Conservation (phyloP, 2,888 invertebrate genomes). For the Ametastegia equiseti region DNA sequence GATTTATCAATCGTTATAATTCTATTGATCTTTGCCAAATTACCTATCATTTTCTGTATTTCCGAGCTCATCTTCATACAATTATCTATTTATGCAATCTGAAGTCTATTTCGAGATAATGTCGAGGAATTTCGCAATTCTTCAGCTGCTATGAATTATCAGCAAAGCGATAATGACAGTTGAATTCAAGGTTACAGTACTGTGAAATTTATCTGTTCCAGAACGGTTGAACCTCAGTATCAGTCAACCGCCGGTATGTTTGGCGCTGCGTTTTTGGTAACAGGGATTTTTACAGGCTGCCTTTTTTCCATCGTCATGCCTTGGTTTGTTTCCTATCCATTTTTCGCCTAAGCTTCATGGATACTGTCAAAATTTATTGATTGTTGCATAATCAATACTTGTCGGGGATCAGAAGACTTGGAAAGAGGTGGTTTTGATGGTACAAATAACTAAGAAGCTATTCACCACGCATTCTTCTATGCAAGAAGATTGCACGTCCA, state of each 20-base stretch:
- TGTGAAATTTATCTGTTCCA: conserved; percentile 73
- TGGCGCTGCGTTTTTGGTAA: conserved; percentile 93
- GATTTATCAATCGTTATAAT: too few relatives aligned
- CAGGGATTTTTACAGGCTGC: conserved; percentile 93
- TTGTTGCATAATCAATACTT: neutral
- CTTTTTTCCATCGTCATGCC: conserved; percentile 86
- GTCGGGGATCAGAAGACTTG: neutral
- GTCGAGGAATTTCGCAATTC: too few relatives aligned
- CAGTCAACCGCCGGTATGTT: conserved; percentile 96
- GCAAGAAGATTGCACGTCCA: conserved; percentile 24
- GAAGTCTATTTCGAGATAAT: too few relatives aligned
- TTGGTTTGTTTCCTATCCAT: conserved; percentile 76
- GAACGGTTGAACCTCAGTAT: conserved; percentile 89
- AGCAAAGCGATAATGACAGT: neutral
- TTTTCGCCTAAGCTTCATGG: neutral
- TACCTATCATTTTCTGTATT: too few relatives aligned
- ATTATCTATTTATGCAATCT: too few relatives aligned
- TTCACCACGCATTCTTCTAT: neutral
- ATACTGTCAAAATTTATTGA: neutral
- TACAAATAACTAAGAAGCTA: conserved; percentile 23
- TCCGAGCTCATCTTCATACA: too few relatives aligned
- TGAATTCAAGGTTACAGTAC: neutral
- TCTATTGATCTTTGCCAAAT: too few relatives aligned
- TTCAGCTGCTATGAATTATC: too few relatives aligned
- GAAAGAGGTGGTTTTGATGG: neutral